A percentile compares a stretch with the other conserved stretches of the same genome.
These are phyloP conservation scores for Pongo pygmaeus DNA, from an alignment of 2,113 vertebrate genomes.

Conservation along the genomic window DNA sequence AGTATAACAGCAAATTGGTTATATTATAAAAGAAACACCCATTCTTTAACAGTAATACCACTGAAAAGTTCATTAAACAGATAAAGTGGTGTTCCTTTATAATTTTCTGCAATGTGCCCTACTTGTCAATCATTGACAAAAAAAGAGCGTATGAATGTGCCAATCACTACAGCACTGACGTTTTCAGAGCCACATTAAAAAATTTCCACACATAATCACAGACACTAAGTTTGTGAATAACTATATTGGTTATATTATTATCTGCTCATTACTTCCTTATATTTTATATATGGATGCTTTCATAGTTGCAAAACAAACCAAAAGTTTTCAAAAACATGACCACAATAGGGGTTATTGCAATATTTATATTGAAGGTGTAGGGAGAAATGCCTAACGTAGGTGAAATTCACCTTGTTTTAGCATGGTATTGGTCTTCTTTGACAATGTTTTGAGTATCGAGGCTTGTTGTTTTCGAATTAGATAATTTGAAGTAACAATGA, in stretches of 20 bases:
- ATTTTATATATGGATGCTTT: neutral
- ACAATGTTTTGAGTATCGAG: neutral
- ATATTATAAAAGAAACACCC: neutral
- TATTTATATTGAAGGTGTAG: neutral
- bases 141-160: neutral
- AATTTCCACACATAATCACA: neutral
- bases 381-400: neutral
- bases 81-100: neutral
- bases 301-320: neutral
- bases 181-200: constrained; percentile 15
- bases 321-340: neutral
- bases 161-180: neutral
- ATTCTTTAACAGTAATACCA: neutral
- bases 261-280: neutral
- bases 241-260: neutral
- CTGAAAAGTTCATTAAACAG: neutral
- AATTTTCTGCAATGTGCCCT: neutral
- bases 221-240: neutral
- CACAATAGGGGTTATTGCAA: neutral
- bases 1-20: neutral
- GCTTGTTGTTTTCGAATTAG: neutral
- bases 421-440: neutral
- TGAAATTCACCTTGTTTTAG: neutral
- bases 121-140: constrained; percentile 39
- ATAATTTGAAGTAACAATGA: neutral